Base-by-base conservation (phyloP, 2,888 invertebrate genomes). In the Ischnus inquisitorius region DNA sequence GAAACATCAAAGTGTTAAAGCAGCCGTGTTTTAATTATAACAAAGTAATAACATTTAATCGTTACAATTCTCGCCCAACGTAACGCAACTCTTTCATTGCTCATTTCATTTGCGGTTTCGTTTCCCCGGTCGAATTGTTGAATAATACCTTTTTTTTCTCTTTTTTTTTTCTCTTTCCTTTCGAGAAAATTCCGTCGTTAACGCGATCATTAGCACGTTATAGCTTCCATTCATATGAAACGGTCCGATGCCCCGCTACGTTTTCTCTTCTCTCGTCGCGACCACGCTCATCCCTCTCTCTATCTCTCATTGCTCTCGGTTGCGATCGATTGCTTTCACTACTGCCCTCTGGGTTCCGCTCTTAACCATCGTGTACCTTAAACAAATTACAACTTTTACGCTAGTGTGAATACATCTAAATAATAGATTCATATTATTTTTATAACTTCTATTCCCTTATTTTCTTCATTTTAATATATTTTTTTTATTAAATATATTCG, bases 1-100 rank as follows among this genome's bases (percentile, higher is more conserved):
- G 22, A 54, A 79, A 54, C 71, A 62, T 54, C 72, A 74, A 80
- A 80, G 76, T 65, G 28, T 39, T 41, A 72, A 68, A 80, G 68
- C 43, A 54, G 57, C 48, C 46, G 48, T 12, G 16, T 75, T 65
- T n/a, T n/a, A 39, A 64, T 64, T 39, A 39, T 12, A n/a, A 16
- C 14, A 6, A 8, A 39, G 12, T 19, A 34, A 39, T 39, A 64
- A 39, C 3, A 4, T n/a, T 16, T 3, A 6, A 3, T 8, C 39
- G 19, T 28, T 60, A 1, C 16, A 14, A 34, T 64, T 64, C 39
- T 0, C 60, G 4, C 10, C 5, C 34, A 39, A 41, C 22, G 39
- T 19, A 57, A 43, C 19, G 41, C 34, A 19, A 22, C 3, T 68
- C 16, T 71, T 57, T 43, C 57, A 41, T 19, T 41, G 41, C 22